Evolutionary conservation across 2,113 vertebrate species (phyloP), one percentile per base, ranked within the genome.

Genomic region (Plotosus lineatus): DNA sequence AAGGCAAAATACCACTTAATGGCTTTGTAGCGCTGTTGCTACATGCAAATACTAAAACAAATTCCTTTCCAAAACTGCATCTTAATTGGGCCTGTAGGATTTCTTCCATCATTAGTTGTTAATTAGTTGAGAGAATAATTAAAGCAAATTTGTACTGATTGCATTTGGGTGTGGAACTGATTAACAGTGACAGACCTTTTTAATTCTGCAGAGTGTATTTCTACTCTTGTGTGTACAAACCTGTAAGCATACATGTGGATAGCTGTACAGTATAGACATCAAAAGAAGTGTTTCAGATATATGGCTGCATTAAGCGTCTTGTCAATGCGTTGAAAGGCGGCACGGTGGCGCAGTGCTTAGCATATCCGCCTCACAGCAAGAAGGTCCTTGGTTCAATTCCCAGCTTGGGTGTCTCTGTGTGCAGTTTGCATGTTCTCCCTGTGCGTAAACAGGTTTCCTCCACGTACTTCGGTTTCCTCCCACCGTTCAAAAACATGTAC

Each of bases 81-180:
- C 55, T 73, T 75, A 73, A 80, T 72, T 73, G 78, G 38, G 12
- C 78, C 68, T 61, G 53, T 36, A 80, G 78, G 78, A 56, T 60
- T 80, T 46, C 55, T 80, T 72, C 14, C 42, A 80, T 61, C 78
- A 60, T 80, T 80, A 73, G 3, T 55, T 50, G 78, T 60, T 73
- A 73, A 80, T 73, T 80, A 72, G 78, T 61, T 80, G 60, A 60
- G 55, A 60, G 68, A 61, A 55, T 73, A 56, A 71, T 46, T 69
- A 79, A 79, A 60, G 14, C 15, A 56, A 50, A 72, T 72, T 60
- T 80, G 66, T 72, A 73, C 42, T 73, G 68, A 58, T 73, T 80
- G 33, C 51, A 71, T 79, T 42, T 53, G 31, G 51, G 19, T 44
- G 36, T 71, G 68, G 31, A 10, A 31, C 61, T 71, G 65, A 44